A percentile compares a stretch with the other conserved stretches of the same genome.
These are phyloP conservation scores for Gymnoscopelus braueri DNA, from an alignment of 2,797 vertebrate genomes.

Conservation along the genomic window DNA sequence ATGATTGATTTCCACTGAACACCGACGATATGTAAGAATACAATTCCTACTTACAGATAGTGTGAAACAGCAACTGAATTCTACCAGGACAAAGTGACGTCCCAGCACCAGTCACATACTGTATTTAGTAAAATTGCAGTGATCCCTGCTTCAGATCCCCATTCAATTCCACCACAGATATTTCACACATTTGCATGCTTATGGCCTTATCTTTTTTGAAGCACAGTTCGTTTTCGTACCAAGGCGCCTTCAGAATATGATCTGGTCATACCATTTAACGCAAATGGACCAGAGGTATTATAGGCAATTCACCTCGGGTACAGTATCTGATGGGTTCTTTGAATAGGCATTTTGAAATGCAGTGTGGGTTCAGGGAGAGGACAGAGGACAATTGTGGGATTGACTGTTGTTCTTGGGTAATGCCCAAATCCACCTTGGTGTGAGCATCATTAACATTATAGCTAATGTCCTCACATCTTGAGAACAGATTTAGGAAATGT, in stretches of 20 bases:
- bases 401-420: background rate
- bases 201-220: constrained; percentile 2
- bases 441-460: no score
- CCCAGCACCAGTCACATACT: no score
- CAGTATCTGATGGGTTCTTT: constrained; percentile 18
- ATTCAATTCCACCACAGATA: no score
- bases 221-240: constrained; percentile 12
- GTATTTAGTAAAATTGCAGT: no score
- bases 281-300: constrained; percentile 16
- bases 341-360: background rate
- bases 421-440: background rate
- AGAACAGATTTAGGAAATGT: no score
- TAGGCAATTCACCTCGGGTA: constrained; percentile 3
- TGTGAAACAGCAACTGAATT: no score
- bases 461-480: no score
- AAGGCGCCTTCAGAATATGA: constrained; percentile 13
- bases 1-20: no score
- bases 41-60: no score
- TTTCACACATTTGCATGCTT: constrained; percentile 23
- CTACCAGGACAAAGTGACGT: no score
- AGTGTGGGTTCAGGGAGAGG: constrained; percentile 36
- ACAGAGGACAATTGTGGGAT: constrained; percentile 7
- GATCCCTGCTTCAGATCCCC: no score
- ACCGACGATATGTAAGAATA: no score
- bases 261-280: constrained; percentile 18